Conservation (phyloP, 2,113 vertebrate genomes). For the Panurus biarmicus region DNA sequence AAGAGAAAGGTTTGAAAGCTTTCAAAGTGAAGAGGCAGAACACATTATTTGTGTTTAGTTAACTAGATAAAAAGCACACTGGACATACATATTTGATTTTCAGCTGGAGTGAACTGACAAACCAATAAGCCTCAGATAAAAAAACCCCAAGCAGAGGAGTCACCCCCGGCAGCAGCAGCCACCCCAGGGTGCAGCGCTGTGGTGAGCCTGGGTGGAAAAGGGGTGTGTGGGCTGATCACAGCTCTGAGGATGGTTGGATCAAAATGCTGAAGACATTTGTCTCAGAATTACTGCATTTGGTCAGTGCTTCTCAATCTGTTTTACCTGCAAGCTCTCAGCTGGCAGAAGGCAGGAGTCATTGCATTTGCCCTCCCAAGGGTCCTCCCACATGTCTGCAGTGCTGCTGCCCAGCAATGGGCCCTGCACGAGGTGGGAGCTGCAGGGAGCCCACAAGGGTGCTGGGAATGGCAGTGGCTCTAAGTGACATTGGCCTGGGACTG, state of each 20-base stretch:
- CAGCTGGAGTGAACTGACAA: not conserved
- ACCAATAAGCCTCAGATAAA: not conserved
- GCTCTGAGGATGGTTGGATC: not conserved
- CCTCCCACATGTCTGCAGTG: fast-evolving
- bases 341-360: not conserved
- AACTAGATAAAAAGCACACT: slow-evolving; percentile 24
- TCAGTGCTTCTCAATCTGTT: not conserved
- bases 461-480: not conserved
- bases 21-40: slow-evolving; percentile 13
- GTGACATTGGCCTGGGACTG: not conserved
- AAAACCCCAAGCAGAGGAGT: not conserved
- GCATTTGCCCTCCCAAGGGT: not conserved
- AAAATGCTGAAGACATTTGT: not conserved
- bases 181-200: not conserved
- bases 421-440: not conserved
- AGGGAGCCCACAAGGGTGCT: not conserved
- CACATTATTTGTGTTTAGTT: slow-evolving; percentile 38
- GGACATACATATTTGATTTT: slow-evolving; percentile 20
- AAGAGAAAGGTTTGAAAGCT: slow-evolving; percentile 45
- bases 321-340: not conserved
- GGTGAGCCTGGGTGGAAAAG: not conserved
- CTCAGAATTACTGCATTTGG: not conserved
- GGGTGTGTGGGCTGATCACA: fast-evolving
- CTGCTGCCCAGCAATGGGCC: not conserved
- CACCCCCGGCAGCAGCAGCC: not conserved